Evolutionary conservation across 2,797 vertebrate species (phyloP).

Genomic region (Sphenopsis melanotis): DNA sequence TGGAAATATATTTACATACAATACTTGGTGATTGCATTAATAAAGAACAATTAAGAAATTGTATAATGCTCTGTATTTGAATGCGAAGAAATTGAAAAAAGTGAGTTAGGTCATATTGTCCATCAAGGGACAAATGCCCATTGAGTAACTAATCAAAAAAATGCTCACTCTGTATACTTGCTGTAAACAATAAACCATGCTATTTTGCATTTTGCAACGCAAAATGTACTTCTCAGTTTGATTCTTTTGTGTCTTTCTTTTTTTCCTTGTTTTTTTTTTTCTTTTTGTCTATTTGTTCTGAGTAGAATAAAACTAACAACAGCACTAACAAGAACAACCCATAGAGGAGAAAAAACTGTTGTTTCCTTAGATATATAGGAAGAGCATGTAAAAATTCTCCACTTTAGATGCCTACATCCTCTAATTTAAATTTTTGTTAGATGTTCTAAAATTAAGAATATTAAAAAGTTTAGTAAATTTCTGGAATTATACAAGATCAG

Average conservation of each 20-base stretch:
- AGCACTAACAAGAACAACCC: neutral
- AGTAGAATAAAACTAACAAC: neutral
- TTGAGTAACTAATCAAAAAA: neutral
- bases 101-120: accelerated
- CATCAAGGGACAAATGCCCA: neutral
- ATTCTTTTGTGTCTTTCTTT: neutral
- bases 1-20: neutral
- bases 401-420: neutral
- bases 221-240: neutral
- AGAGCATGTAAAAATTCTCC: neutral
- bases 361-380: neutral
- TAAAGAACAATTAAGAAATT: neutral
- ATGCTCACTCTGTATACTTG: neutral
- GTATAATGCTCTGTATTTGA: neutral
- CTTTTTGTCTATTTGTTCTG: neutral
- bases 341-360: neutral
- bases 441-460: neutral
- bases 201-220: neutral
- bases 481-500: neutral
- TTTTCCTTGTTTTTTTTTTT: neutral
- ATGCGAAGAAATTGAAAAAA: neutral
- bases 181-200: neutral
- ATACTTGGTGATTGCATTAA: neutral
- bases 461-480: neutral
- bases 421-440: neutral